Evolutionary conservation across 53 echinoderm and acorn worm genomes (phyloP), one percentile per base, ranked within the genome.

Genomic region (Hippasteria phrygiana): DNA sequence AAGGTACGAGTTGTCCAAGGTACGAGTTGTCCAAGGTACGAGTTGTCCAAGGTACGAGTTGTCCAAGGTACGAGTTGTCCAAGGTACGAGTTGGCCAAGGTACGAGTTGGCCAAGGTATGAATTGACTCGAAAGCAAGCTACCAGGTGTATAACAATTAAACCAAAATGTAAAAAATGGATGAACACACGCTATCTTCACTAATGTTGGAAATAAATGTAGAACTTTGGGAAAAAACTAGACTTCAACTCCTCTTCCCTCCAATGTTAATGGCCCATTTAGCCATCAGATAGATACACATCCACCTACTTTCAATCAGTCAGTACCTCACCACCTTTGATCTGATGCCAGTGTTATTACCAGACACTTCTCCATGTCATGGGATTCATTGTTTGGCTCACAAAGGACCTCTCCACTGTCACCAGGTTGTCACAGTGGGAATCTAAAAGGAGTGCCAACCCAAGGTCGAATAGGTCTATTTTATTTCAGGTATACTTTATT

Each of bases 401-500:
- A 33, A 77, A 77, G 77, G 32, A 17, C 16, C 79, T 7, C 77
- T 79, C 35, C 39, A 40, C 40, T 27, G 28, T 62, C 39, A 56
- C 79, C n/a, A 18, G 28, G 79, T 24, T 38, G 40, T 56, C 56
- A 79, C 9, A 40, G 62, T 13, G 38, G 62, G 41, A 24, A 56
- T 59, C 14, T 6, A 39, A 18, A 37, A 67, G 62, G 79, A 79
- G 79, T 79, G 79, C 38, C 79, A 79, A 3, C 79, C 16, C 34
- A 40, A 62, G 79, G 18, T 62, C 20, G 20, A 31, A 1, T 24
- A 40, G 79, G 79, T 79, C 79, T 38, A 56, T 35, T 36, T 77
- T 54, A 34, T 46, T 29, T 33, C 17, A 24, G 16, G 28, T 47
- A 12, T 76, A 12, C 48, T 53, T 59, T 12, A 24, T 13, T 5